A percentile compares a stretch with the other conserved stretches of the same genome.
These are phyloP conservation scores for Amphipoea oculea DNA, from an alignment of 2,888 invertebrate species.

Conservation along the genomic window DNA sequence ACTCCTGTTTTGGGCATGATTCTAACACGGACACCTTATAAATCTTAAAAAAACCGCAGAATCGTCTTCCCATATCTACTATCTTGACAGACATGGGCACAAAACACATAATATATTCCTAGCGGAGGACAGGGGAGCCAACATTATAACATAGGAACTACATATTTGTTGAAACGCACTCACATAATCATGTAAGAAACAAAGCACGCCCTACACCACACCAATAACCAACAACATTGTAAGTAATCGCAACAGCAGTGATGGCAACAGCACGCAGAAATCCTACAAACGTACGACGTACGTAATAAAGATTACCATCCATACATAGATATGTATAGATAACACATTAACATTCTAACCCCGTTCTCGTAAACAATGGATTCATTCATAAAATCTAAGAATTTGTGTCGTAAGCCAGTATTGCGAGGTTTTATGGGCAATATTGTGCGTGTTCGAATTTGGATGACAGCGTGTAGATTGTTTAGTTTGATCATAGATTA, in stretches of 20 bases:
- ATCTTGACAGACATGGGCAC: no score
- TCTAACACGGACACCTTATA: no score
- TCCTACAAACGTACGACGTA: constrained; percentile 5
- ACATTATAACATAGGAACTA: no score
- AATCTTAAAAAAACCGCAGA: no score
- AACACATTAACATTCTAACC: constrained; percentile 66
- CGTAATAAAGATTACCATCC: constrained; percentile 50
- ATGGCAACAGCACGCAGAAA: background rate
- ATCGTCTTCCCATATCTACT: no score
- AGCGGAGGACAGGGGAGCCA: no score
- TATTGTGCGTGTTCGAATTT: constrained; percentile 30
- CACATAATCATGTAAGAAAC: background rate
- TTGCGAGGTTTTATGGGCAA: constrained; percentile 56
- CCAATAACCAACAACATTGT: constrained; percentile 7
- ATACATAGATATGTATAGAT: constrained; percentile 40
- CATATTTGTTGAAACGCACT: no score
- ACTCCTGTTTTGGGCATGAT: no score
- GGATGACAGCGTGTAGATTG: constrained; percentile 7
- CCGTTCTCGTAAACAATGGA: constrained; percentile 72
- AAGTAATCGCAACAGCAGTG: background rate
- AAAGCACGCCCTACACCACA: background rate
- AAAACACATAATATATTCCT: no score
- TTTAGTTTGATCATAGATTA: background rate
- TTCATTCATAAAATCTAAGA: constrained; percentile 81
- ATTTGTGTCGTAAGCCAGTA: constrained; percentile 63